Conservation (phyloP, 2,113 vertebrate genomes). For the Pelmatolapia mariae region DNA sequence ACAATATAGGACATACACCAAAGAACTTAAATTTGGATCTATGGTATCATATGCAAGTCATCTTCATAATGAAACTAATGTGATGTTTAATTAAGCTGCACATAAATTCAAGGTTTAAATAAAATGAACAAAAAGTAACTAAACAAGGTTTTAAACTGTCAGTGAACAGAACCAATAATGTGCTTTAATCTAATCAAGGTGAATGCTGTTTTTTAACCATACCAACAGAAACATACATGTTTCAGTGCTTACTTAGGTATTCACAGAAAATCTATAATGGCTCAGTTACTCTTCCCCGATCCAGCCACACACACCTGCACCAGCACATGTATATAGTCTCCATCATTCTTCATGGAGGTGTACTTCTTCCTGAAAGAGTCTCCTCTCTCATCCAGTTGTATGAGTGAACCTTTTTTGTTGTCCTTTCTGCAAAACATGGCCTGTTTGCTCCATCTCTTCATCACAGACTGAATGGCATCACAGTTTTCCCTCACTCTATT, state of each 20-base stretch:
- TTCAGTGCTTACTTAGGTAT: not conserved
- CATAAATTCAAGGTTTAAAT: not conserved
- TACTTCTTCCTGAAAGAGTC: conserved; percentile 68
- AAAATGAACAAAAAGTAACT: not conserved
- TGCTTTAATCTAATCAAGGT: not conserved
- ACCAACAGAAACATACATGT: not conserved
- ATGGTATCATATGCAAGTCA: not conserved
- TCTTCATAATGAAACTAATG: not conserved
- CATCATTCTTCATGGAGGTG: conserved; percentile 67
- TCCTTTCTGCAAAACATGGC: conserved; percentile 73
- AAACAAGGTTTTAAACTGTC: not conserved
- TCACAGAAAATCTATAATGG: not conserved
- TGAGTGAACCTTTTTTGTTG: conserved; percentile 63
- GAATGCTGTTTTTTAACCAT: not conserved
- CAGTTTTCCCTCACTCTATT: conserved; percentile 69
- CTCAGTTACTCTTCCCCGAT: not conserved
- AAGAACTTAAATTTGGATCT: not conserved
- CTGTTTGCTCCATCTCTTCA: conserved; percentile 71
- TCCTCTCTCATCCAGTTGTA: conserved; percentile 71
- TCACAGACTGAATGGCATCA: conserved; percentile 61
- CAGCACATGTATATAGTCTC: conserved; percentile 67
- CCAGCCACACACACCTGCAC: conserved; percentile 62
- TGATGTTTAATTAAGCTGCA: not conserved
- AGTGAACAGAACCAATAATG: not conserved
- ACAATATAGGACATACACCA: not conserved